Evolutionary conservation across 30 jellyfish, hydroid and myxozoan genomes (phyloP), one percentile per base, ranked within the genome.

Genomic region (Aurelia sp.): DNA sequence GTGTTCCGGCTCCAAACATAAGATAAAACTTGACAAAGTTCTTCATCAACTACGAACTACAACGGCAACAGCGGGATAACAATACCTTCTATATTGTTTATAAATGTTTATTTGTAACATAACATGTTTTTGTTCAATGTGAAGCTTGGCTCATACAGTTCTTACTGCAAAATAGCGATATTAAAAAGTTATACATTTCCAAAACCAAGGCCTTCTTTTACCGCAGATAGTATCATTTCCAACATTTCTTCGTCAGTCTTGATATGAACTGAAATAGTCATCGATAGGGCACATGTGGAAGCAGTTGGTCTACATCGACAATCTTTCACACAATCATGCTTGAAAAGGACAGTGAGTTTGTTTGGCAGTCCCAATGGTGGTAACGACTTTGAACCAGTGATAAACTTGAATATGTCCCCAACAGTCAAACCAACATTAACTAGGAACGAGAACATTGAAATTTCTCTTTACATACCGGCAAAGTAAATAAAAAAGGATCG

Each of bases 361-460:
- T 27, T 24, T 69, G 80, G 80, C 20, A 69, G 52, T 33, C 80
- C 80, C 47, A 69, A 16, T 21, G 80, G 62, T 69, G 80, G 80
- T 24, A 69, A 17, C 17, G 59, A 30, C 18, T n/a, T 69, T 27
- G 80, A 24, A 9, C 80, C 80, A 21, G 80, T 69, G 30, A 69
- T 40, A 40, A 40, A 69, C 52, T 69, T 40, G 19, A 69, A 58
- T 20, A 69, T 40, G 41, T 35, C 52, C 31, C 60, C 47, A 22
- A 69, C 63, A 69, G 80, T 62, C 31, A 69, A 16, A 8, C 62
- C 80, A 21, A 17, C 59, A 69, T 17, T 17, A 3, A 27, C 80
- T 69, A 67, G 63, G 33, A 74, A 81, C 97, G 20, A 75, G 72
- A 74, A 30, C 72, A 8, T 53, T 78, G 30, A 63, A 52, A 38